Base-by-base conservation (phyloP, 2,888 invertebrate genomes). In the Epirrhoe tristata region DNA sequence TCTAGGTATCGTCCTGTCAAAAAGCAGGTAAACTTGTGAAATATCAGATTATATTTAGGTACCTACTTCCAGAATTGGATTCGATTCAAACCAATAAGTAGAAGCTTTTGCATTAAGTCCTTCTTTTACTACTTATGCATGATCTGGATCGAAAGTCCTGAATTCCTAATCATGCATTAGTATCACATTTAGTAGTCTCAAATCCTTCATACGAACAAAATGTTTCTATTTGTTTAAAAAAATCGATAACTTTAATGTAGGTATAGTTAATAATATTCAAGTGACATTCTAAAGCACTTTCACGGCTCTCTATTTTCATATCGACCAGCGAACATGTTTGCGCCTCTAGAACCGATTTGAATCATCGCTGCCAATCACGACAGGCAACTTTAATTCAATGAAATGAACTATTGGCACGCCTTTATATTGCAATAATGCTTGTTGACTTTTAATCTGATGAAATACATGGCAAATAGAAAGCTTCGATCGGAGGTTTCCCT, bases 301-400 rank as follows among this genome's bases (percentile, higher is more conserved):
- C 69, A 63, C 66, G 58, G 60, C 66, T 69, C 69, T 69, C 69
- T 66, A 66, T 50, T 56, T 58, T 63, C 63, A 63, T 66, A 66
- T 63, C 59, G 32, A 24, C 8, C 31, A n/a, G 52, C 34, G 36
- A 60, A 60, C 69, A 69, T 63, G 69, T 63, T 69, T 63, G 56
- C 51, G 39, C 24, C 48, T 43, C 14, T 12, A 52, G 43, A 53
- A 17, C 16, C 50, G 50, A 58, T 53, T 59, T 51, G 50, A 60
- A 50, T 65, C 65, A 65, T 59, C 51, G 39, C 17, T 54, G 34
- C 65, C 59, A 65, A 56, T 60, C 32, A 60, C 58, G 17, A 63
- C 52, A 58, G 34, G 63, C 53, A 32, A 53, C 52, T 57, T 53
- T 58, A 58, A 48, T 54, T 46, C 8, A 53, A 54, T 36, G 51